These are phyloP conservation scores for Anhinga anhinga DNA, from an alignment of 2,113 vertebrate genomes.

Conservation along the genomic window DNA sequence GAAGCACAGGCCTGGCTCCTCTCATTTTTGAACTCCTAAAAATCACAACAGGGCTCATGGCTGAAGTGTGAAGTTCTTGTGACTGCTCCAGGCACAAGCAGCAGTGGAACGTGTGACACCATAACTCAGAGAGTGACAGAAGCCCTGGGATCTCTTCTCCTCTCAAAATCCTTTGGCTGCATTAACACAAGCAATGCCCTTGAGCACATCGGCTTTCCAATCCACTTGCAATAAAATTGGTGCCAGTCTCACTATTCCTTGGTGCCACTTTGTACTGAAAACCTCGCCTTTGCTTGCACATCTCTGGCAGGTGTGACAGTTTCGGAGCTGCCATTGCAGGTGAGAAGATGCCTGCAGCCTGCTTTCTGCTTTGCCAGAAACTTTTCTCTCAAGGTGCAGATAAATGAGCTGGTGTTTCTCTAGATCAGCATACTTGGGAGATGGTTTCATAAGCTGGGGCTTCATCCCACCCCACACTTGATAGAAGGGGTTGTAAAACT, in stretches of 20 bases:
- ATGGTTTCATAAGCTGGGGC: background rate
- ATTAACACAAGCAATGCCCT: background rate
- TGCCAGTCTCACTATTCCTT: background rate
- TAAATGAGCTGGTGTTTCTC: background rate
- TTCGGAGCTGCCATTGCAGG: background rate
- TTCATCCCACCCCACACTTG: background rate
- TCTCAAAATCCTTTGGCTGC: background rate
- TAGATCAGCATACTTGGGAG: background rate
- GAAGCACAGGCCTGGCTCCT: background rate
- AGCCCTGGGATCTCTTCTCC: background rate
- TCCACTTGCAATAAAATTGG: background rate
- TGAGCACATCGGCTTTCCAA: background rate
- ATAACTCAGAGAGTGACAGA: background rate
- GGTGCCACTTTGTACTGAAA: background rate
- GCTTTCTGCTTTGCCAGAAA: background rate
- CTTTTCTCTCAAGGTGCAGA: background rate
- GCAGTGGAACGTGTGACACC: accelerated
- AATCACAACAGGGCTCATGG: background rate
- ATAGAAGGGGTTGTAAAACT: background rate
- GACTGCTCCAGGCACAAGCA: background rate
- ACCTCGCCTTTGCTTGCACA: background rate
- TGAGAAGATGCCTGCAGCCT: background rate
- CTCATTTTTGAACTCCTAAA: background rate
- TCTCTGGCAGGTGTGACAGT: background rate
- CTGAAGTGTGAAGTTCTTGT: background rate